These are phyloP conservation scores for Drosophila bunnanda DNA, from an alignment of 2,888 invertebrate species.

Conservation along the genomic window DNA sequence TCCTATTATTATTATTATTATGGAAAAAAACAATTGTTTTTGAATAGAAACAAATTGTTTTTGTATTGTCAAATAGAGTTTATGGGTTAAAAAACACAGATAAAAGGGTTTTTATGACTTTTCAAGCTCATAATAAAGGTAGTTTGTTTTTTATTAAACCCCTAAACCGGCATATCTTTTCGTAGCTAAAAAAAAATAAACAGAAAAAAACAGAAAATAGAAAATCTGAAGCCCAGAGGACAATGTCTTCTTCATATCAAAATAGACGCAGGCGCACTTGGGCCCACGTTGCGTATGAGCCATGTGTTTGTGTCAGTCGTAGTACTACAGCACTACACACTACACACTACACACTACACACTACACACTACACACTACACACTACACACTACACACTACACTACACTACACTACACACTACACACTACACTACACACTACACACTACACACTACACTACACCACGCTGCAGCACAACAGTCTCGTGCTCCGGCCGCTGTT, in stretches of 20 bases:
- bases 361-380: too few species aligned
- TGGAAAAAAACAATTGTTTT: neutral
- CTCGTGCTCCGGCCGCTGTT: conserved; percentile 12
- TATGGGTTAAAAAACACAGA: too few species aligned
- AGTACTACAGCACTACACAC: conserved; percentile 28
- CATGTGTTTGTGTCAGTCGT: conserved; percentile 26
- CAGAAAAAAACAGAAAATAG: neutral
- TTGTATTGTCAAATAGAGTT: neutral
- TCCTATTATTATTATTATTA: too few species aligned
- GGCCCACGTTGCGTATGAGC: conserved; percentile 60
- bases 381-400: conserved; percentile 1
- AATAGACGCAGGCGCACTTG: conserved; percentile 70
- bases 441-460: conserved; percentile 1
- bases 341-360: conserved; percentile 3
- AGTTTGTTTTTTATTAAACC: neutral
- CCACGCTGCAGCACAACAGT: neutral
- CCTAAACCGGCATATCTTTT: neutral
- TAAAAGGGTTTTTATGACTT: neutral
- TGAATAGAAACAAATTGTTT: neutral
- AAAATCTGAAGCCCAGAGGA: conserved; percentile 42
- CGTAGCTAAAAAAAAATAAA: neutral
- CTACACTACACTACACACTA: conserved; percentile 3
- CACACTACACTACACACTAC: conserved; percentile 10
- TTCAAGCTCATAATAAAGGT: neutral
- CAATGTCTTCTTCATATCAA: conserved; percentile 59